Evolutionary conservation across 2,113 vertebrate species (phyloP).

Genomic region (Macheiramphus alcinus): DNA sequence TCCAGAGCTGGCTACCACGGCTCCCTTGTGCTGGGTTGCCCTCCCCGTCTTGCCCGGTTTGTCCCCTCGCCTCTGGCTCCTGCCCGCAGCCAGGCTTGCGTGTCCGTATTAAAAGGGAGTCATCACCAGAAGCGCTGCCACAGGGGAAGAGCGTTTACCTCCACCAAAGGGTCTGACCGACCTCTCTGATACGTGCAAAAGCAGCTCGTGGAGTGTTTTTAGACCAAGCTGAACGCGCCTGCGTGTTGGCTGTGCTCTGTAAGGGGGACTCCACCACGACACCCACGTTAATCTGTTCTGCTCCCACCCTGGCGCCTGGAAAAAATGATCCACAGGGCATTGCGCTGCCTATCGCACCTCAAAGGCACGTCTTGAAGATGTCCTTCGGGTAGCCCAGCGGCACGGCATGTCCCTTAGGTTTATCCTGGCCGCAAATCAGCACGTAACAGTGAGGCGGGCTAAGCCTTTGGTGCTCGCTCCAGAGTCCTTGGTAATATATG

Average conservation of each 20-base stretch:
- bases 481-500: background rate
- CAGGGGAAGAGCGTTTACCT: background rate
- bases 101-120: background rate
- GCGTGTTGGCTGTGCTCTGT: background rate
- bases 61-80: background rate
- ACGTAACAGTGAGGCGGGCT: accelerated
- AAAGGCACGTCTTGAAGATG: background rate
- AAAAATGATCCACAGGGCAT: background rate
- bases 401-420: background rate
- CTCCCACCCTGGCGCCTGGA: background rate
- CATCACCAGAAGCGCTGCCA: accelerated
- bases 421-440: background rate
- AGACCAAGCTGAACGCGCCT: accelerated
- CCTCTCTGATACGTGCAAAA: background rate
- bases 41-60: accelerated
- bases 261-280: no score
- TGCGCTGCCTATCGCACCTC: background rate
- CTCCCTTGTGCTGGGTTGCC: background rate
- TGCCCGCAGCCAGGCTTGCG: background rate
- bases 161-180: background rate
- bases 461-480: background rate
- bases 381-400: background rate
- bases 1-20: background rate
- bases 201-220: background rate
- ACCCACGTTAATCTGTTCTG: background rate